Base-by-base conservation (phyloP, 2,888 invertebrate genomes). In the Drepanosiphum platanoidis region DNA sequence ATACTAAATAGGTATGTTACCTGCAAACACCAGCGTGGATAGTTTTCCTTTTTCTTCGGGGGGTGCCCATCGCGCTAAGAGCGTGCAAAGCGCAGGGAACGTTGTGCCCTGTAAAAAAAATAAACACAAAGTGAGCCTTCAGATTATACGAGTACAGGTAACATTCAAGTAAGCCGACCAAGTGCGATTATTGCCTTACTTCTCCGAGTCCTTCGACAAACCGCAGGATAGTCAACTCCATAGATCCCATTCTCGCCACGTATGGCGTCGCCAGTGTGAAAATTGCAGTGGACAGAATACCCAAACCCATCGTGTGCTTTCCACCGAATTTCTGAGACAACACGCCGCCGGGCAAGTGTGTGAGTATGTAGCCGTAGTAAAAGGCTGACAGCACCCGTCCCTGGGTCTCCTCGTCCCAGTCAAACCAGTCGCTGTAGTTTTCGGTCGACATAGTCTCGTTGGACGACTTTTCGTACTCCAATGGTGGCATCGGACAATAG, bases 351-450 rank as follows among this genome's bases (percentile, higher is more conserved):
- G 91, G 91, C 22, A 91, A 87, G 88, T 91, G 91, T 0, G 90
- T 90, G 39, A 90, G 86, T 71, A 91, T 89, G 88, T 91, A 91
- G 13, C 91, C 91, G 88, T 90, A 91, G 89, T 91, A 91, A 88
- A 91, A 91, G 1, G 90, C 89, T 1, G 89, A 89, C 34, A 91
- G 88, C 30, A 91, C 89, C 72, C 89, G 84, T 1, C 90, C 90
- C 87, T 89, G 90, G 1, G 87, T 92, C 86, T 92, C 90, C 89
- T 93, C 93, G 80, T 92, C 92, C 95, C 95, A 95, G 52, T 93
- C 92, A 89, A 92, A 94, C 84, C 91, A 86, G 68, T 86, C 86
- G 86, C 3, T n/a, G 30, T 2, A 1, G 34, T 2, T 9, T 52
- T 7, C 4, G 5, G 36, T 39, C 3, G 4, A 1, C 18, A 2